Evolutionary conservation across 1,140 invertebrate species (phyloP), one percentile per base, ranked within the genome.

Genomic region (Drosophila sp.): DNA sequence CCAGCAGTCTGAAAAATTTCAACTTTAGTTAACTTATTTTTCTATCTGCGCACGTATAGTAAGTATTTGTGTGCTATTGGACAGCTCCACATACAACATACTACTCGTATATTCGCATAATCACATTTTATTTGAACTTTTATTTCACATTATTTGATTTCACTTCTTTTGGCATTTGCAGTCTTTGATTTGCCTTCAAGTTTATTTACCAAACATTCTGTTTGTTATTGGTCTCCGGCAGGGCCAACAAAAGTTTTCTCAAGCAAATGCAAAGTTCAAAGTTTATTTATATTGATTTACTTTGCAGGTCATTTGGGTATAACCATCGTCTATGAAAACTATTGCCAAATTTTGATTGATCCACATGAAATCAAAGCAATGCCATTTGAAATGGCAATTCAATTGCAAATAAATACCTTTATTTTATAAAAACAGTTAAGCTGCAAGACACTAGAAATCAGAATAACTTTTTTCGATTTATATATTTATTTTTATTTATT

Each of bases 101-200:
- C n/a, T n/a, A n/a, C n/a, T n/a, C n/a, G n/a, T n/a, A n/a, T n/a
- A 46, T 45, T 56, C 51, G 57, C 76, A 82, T 83, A 83, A 83
- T 83, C 76, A 83, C 64, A 83, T 83, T 83, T 76, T 82, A 82
- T 82, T 82, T 75, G 59, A 81, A 81, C 79, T 82, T 82, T 82
- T 82, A 81, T 82, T 82, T 82, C 75, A 78, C 56, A 78, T 82
- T 82, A 82, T 82, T 75, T 78, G 71, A 82, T 82, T 82, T 75
- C 45, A 79, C 76, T 78, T 65, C 18, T 51, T 67, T 64, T 58
- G 69, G 69, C 73, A 72, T 81, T 80, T 80, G 71, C 67, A 58
- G 70, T 66, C 46, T 29, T 59, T 46, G 58, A 13, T 32, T 73
- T 73, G 64, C 56, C 40, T 51, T 38, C 65, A 56, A 73, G 54